Conservation (phyloP, 2,797 vertebrate species). For the Brotula barbata region DNA sequence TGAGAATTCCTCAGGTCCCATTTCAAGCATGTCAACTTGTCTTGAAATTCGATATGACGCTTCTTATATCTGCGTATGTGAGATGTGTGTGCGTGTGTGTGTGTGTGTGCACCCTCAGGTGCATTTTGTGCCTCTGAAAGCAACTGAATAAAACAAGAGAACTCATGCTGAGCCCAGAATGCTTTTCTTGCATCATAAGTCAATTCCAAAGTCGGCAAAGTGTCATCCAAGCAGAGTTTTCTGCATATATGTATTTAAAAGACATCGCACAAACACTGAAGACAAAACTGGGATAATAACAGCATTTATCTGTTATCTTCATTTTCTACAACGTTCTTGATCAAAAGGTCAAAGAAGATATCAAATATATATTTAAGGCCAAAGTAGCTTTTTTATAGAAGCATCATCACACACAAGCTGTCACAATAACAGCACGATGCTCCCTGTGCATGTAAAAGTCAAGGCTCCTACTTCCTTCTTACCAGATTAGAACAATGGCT, state of each 20-base stretch:
- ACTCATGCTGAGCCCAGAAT: slow-evolving; percentile 44
- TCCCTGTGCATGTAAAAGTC: slow-evolving; percentile 14
- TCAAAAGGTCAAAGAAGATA: too few species aligned
- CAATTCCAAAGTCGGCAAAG: slow-evolving; percentile 48
- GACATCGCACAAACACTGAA: slow-evolving; percentile 34
- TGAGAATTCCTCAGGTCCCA: slow-evolving; percentile 11
- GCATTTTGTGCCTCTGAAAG: slow-evolving; percentile 10
- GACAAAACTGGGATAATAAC: slow-evolving; percentile 10
- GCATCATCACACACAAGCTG: not conserved
- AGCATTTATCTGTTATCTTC: slow-evolving; percentile 3
- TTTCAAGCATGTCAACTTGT: slow-evolving; percentile 35
- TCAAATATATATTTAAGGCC: too few species aligned
- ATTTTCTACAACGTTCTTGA: not conserved
- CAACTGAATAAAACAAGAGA: slow-evolving; percentile 32
- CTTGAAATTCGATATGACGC: slow-evolving; percentile 38
- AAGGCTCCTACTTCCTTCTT: slow-evolving; percentile 42
- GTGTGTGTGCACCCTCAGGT: not conserved
- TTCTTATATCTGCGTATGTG: not conserved
- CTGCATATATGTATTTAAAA: slow-evolving; percentile 35
- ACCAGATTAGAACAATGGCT: slow-evolving; percentile 42
- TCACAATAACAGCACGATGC: slow-evolving; percentile 28
- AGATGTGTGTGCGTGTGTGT: slow-evolving; percentile 3
- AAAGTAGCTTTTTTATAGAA: too few species aligned
- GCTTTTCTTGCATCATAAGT: slow-evolving; percentile 57
- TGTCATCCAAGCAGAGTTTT: slow-evolving; percentile 31